Base-by-base conservation (phyloP, 2,113 vertebrate genomes). In the Cheilinus undulatus region DNA sequence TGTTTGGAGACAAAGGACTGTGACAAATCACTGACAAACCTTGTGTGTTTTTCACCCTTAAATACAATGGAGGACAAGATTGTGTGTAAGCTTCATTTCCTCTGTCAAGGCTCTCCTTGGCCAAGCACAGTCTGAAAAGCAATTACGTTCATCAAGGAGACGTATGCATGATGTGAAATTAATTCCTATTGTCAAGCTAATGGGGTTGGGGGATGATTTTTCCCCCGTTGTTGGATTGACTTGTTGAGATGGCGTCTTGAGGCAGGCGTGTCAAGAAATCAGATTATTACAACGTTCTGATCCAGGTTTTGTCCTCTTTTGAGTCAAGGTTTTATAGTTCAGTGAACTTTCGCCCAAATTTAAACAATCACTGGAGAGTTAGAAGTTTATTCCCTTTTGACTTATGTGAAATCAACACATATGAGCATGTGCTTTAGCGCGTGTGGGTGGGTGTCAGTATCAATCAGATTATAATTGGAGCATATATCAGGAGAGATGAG, bases 111-210 rank as follows among this genome's bases (percentile, higher is more conserved):
- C 68, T 66, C 80, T 78, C 78, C 51, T 59, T 69, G 60, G 70
- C 58, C 73, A 73, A 86, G 70, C 59, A 24, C 54, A 36, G 71
- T 38, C 54, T 80, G 80, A 88, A 89, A 89, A 77, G 78, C 79
- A 86, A 91, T 91, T 88, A 84, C 12, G 28, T 61, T 87, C 84
- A 88, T 87, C 68, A 64, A 46, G 43, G 79, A 83, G 68, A 79
- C 53, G 15, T 76, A 67, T 3, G 42, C 30, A 22, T 66, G 66
- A 84, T 80, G 83, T 85, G 77, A 86, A 86, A 86, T 89, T 51
- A 80, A 88, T 91, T 83, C 76, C 71, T 30, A 75, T 86, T 91
- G 85, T 89, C 69, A 84, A 56, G 61, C 42, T 72, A 80, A 77
- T 63, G 70, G 78, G n/a, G 36, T 4, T 14, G 30, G 49, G 19